Evolutionary conservation across 2,113 vertebrate genomes (phyloP), one percentile per base, ranked within the genome.

Genomic region (Hippocampus comes): DNA sequence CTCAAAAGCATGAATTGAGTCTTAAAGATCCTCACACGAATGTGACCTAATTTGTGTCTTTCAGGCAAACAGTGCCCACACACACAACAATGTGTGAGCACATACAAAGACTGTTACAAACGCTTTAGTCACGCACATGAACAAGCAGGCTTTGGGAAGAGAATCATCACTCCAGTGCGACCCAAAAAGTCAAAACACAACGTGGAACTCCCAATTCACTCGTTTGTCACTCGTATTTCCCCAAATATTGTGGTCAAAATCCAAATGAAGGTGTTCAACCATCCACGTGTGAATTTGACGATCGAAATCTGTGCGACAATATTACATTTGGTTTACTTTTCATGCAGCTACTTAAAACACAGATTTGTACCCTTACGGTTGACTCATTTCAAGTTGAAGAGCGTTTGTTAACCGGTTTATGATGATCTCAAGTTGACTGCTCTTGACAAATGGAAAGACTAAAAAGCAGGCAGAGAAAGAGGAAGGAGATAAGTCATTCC

Each of bases 401-500:
- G 5, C 2, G 1, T 34, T 30, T 30, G 11, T 17, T 61, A 27
- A 20, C 59, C 5, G 48, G 68, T 78, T 83, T 83, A 72, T 70
- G 49, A 70, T 63, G 67, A 74, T 81, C 53, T 30, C 46, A 49
- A 25, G 41, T 81, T 81, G 68, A 78, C 46, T 84, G 73, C 70
- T 79, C 78, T 67, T 10, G 67, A 27, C 30, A 72, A 71, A 72
- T 9, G 64, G 34, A 34, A 72, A 69, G 27, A 61, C 38, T 68
- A 17, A 21, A n/a, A 70, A 75, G 72, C 14, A 5, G 21, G 65
- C 69, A 60, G 75, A 73, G 27, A 85, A 66, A 71, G 34, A 41
- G 53, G 27, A 77, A 63, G 69, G 42, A 68, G 72, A 63, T 38
- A 63, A 78, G 80, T 80, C 83, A 86, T 48, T 61, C 80, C 87